A percentile compares a stretch with the other conserved stretches of the same genome.
These are phyloP conservation scores for Lithophane socia DNA, from an alignment of 2,888 invertebrate genomes.

Conservation along the genomic window DNA sequence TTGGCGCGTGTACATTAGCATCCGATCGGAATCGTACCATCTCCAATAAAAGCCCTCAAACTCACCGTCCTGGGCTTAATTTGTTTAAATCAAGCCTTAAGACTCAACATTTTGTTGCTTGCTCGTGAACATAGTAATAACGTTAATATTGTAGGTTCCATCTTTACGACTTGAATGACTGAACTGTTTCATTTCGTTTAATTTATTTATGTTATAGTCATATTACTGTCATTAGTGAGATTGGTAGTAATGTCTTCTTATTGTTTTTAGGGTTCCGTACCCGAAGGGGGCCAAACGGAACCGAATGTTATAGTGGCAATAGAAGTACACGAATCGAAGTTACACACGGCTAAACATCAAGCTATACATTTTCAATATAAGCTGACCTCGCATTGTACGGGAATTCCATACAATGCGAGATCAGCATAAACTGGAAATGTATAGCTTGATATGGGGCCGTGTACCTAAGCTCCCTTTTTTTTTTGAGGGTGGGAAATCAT, in stretches of 20 bases:
- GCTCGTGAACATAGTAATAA: conserved; percentile 71
- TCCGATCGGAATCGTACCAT: conserved; percentile 51
- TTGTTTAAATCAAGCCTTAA: conserved; percentile 80
- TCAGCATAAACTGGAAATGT: too few relatives aligned
- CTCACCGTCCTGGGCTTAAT: conserved; percentile 74
- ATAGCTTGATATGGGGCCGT: too few relatives aligned
- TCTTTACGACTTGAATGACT: conserved; percentile 62
- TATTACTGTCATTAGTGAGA: conserved; percentile 16
- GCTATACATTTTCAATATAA: too few relatives aligned
- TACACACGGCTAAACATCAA: too few relatives aligned
- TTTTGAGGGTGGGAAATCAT: too few relatives aligned
- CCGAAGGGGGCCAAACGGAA: too few relatives aligned
- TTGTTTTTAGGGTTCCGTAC: conserved; percentile 8
- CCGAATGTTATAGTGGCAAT: too few relatives aligned
- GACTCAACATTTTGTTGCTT: conserved; percentile 76
- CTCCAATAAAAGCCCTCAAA: conserved; percentile 44
- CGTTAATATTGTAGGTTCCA: conserved; percentile 64
- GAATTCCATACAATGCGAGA: too few relatives aligned
- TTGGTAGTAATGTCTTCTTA: conserved; percentile 1
- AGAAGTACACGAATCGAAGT: too few relatives aligned
- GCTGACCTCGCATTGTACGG: too few relatives aligned
- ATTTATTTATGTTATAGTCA: conserved; percentile 42
- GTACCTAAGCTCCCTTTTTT: too few relatives aligned
- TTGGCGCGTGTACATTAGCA: too few relatives aligned
- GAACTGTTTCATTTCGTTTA: conserved; percentile 63